These are phyloP conservation scores for Periparus ater DNA, from an alignment of 2,797 vertebrate species.

Conservation along the genomic window DNA sequence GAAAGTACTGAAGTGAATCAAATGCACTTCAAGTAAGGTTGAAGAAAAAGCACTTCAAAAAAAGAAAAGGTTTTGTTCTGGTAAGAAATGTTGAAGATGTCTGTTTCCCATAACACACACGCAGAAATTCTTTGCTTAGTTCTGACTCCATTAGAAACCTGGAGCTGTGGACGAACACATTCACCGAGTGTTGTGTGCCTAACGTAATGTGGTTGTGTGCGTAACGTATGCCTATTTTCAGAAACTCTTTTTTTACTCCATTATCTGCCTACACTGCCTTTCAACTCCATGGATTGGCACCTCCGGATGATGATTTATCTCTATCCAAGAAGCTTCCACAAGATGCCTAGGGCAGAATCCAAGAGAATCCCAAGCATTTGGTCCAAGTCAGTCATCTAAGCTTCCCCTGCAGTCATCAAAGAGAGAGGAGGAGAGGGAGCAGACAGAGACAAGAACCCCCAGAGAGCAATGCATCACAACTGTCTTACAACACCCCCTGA, in stretches of 20 bases:
- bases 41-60: neutral
- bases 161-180: neutral
- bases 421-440: neutral
- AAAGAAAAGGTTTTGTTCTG: neutral
- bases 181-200: neutral
- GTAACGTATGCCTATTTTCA: neutral
- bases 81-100: neutral
- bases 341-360: neutral
- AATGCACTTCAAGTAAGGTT: neutral
- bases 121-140: neutral
- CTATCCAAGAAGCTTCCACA: neutral
- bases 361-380: neutral
- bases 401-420: neutral
- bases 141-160: neutral
- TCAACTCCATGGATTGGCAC: neutral
- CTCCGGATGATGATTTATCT: neutral
- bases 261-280: neutral
- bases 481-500: neutral
- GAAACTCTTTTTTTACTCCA: neutral
- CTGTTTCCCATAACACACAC: neutral
- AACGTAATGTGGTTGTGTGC: neutral
- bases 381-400: neutral
- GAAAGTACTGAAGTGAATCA: slow-evolving; percentile 3
- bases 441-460: neutral
- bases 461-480: slow-evolving; percentile 22